Percentiles rank a stretch among this genome's conserved stretches.
Evolutionary conservation across 2,797 vertebrate species (phyloP).

Genomic region (Kryptopterus vitreolus): DNA sequence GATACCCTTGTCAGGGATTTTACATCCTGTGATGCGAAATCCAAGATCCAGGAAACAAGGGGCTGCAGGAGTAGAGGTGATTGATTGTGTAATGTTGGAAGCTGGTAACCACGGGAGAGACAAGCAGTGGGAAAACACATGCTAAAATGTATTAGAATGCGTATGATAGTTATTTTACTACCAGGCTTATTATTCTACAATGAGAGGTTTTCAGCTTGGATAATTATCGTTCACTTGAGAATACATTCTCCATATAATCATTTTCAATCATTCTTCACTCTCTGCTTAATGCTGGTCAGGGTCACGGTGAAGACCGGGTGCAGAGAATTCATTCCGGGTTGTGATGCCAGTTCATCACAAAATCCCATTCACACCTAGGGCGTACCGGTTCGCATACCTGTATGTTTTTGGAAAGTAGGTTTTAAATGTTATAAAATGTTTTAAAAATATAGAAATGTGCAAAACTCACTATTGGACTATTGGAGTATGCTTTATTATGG

Average conservation of each 20-base stretch:
- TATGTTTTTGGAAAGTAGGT: neutral
- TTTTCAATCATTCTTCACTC: neutral
- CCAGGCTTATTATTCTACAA: neutral
- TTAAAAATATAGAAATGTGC: no score
- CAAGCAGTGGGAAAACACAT: slow-evolving; percentile 72
- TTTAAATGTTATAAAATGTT: no score
- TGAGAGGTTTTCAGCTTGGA: neutral
- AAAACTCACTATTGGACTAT: no score
- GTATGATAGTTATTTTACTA: slow-evolving; percentile 58
- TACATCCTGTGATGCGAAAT: slow-evolving; percentile 86
- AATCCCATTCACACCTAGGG: neutral
- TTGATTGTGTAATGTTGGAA: slow-evolving; percentile 71
- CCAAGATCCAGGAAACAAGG: slow-evolving; percentile 76
- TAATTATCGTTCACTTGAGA: neutral
- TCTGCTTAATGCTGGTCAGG: neutral
- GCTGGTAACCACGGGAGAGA: slow-evolving; percentile 68
- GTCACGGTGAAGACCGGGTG: neutral
- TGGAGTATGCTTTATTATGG: no score
- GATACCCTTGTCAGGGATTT: slow-evolving; percentile 97
- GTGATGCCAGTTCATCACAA: neutral
- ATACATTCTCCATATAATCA: neutral
- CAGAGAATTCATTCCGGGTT: neutral
- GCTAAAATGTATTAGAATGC: slow-evolving; percentile 83
- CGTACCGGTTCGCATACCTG: neutral
- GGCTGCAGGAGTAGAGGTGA: slow-evolving; percentile 59